Base-by-base conservation (phyloP, 2,113 vertebrate species). In the Pelobates fuscus region DNA sequence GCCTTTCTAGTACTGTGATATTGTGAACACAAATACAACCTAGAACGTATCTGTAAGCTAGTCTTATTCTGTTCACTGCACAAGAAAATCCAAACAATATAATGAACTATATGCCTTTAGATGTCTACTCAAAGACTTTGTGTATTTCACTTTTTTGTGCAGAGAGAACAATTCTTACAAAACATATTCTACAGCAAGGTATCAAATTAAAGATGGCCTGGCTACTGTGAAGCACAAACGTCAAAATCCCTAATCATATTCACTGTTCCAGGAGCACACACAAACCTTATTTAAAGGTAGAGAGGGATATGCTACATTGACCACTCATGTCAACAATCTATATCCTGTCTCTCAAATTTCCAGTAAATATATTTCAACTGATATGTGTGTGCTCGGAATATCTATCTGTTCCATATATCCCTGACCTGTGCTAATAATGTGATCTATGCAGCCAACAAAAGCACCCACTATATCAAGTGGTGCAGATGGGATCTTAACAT, bases 331-430 rank as follows among this genome's bases (percentile, higher is more conserved):
- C 55, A 60, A 24, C 57, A 60, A 71, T 71, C 68, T 71, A 71
- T 46, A 60, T 71, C 10, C 18, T n/a, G 18, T 41, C 18, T 37
- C 57, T 30, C 7, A 61, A 20, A 20, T 46, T 61, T 46, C 37
- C 37, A 15, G 37, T 57, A 69, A 69, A 54, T n/a, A 32, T 18
- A 57, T 69, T 57, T 32, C 49, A 46, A 57, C 60, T 55, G 25
- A 60, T 60, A 14, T 11, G 21, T 70, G 15, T 60, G 55, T 60
- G 55, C 55, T 60, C 44, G 57, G 68, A 70, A 60, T 57, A 44
- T 11, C 32, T 37, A 5, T 7, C 54, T 70, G 11, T n/a, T 60
- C 29, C n/a, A n/a, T n/a, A n/a, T n/a, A n/a, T n/a, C 60, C 43
- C 29, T 60, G 24, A 29, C 57, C 52, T 55, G 52, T 57, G 10